Percentiles rank a stretch among this genome's conserved stretches.
Conservation (phyloP, 92 coral and sea anemone genomes). For the Scolanthus callimorphus region DNA sequence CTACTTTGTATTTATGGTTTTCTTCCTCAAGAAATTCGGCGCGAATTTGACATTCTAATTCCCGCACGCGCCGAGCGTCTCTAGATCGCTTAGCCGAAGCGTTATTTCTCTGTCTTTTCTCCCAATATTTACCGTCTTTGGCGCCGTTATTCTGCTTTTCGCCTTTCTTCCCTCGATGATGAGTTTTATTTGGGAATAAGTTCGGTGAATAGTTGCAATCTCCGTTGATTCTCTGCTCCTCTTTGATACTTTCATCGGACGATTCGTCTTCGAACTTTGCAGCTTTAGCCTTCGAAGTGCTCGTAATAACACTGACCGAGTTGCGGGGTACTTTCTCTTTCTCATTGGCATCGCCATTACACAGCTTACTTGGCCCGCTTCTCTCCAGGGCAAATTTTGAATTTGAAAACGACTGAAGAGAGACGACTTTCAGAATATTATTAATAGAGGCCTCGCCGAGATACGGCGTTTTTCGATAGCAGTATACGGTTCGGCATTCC, state of each 20-base stretch:
- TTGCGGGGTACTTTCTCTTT: slow-evolving; percentile 14
- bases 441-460: slow-evolving; percentile 73
- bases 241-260: background rate
- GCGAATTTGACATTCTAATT: slow-evolving; percentile 86
- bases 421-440: slow-evolving; percentile 80
- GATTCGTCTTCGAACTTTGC: slow-evolving; percentile 21
- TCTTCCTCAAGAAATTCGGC: slow-evolving; percentile 81
- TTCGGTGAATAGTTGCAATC: background rate
- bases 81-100: slow-evolving; percentile 90
- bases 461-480: slow-evolving; percentile 55
- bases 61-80: slow-evolving; percentile 86
- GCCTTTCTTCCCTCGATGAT: slow-evolving; percentile 44
- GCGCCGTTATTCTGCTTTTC: slow-evolving; percentile 15
- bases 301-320: slow-evolving; percentile 8
- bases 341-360: background rate
- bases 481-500: slow-evolving; percentile 40
- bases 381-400: slow-evolving; percentile 38
- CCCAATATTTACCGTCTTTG: slow-evolving; percentile 85
- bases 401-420: slow-evolving; percentile 78
- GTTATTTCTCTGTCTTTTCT: slow-evolving; percentile 77
- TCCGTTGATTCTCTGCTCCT: background rate
- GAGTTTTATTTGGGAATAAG: slow-evolving; percentile 9
- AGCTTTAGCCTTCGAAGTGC: background rate
- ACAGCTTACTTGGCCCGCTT: slow-evolving; percentile 7
- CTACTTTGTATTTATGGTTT: slow-evolving; percentile 59